Conservation (phyloP, 2,888 invertebrate species). For the Pammene aurita region DNA sequence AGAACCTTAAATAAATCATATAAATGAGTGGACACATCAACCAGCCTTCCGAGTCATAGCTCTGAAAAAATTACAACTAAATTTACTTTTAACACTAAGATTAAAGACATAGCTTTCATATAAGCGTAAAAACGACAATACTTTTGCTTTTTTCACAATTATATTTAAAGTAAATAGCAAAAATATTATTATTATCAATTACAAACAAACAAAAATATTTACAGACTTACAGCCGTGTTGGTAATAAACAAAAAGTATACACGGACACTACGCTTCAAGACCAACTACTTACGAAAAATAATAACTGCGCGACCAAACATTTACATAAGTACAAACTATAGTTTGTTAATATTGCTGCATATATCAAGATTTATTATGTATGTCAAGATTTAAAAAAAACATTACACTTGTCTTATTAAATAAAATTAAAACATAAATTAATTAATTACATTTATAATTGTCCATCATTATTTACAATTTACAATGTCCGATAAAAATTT, state of each 20-base stretch:
- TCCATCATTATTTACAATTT: conserved; percentile 39
- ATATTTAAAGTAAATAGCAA: conserved; percentile 12
- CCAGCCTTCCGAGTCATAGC: conserved; percentile 73
- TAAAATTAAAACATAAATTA: conserved; percentile 34
- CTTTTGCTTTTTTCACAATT: conserved; percentile 16
- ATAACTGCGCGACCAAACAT: conserved; percentile 33
- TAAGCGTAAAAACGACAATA: conserved; percentile 33
- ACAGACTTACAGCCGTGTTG: conserved; percentile 26
- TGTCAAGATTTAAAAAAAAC: conserved; percentile 34
- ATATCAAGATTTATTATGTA: conserved; percentile 31
- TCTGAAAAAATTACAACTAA: conserved; percentile 65
- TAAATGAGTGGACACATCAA: conserved; percentile 77
- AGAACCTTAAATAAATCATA: conserved; percentile 57
- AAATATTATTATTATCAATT: conserved; percentile 10
- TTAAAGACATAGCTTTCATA: conserved; percentile 57
- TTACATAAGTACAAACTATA: conserved; percentile 37
- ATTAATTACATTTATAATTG: conserved; percentile 29
- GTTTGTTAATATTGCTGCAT: conserved; percentile 35
- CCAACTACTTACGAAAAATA: conserved; percentile 33
- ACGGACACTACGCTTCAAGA: conserved; percentile 14
- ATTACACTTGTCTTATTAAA: conserved; percentile 32
- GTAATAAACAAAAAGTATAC: conserved; percentile 23
- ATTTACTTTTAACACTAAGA: conserved; percentile 57
- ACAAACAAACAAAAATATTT: conserved; percentile 30
- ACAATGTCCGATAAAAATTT: conserved; percentile 21